These are phyloP conservation scores for Molothrus aeneus DNA, from an alignment of 2,797 vertebrate genomes.

Conservation along the genomic window DNA sequence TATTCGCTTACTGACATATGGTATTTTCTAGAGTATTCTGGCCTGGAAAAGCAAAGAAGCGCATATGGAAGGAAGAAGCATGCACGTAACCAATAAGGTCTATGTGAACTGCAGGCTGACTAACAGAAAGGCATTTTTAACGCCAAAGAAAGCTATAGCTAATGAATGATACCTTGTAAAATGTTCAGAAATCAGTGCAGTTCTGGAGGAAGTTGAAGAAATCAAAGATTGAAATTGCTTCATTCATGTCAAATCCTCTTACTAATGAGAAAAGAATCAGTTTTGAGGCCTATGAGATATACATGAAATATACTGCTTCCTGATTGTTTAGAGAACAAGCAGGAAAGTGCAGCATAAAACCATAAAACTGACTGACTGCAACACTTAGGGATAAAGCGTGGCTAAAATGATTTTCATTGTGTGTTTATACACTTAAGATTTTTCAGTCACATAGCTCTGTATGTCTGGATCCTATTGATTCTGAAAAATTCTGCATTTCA, in stretches of 20 bases:
- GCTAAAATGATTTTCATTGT: neutral
- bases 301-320: neutral
- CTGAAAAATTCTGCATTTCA: neutral
- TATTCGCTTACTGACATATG: neutral
- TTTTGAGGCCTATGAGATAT: neutral
- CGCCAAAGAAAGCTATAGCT: neutral
- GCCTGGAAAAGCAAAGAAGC: neutral
- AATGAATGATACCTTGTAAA: neutral
- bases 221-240: neutral
- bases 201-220: neutral
- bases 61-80: neutral
- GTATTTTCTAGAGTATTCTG: neutral
- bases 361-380: neutral
- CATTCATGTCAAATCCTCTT: neutral
- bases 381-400: neutral
- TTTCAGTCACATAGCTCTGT: neutral
- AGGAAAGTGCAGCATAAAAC: neutral
- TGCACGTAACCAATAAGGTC: neutral
- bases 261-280: neutral
- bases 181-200: neutral
- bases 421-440: neutral
- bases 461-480: fast-evolving
- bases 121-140: neutral
- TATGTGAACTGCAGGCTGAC: neutral
- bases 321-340: neutral